Base-by-base conservation (phyloP, 2,113 vertebrate species). In the Lanius collurio region DNA sequence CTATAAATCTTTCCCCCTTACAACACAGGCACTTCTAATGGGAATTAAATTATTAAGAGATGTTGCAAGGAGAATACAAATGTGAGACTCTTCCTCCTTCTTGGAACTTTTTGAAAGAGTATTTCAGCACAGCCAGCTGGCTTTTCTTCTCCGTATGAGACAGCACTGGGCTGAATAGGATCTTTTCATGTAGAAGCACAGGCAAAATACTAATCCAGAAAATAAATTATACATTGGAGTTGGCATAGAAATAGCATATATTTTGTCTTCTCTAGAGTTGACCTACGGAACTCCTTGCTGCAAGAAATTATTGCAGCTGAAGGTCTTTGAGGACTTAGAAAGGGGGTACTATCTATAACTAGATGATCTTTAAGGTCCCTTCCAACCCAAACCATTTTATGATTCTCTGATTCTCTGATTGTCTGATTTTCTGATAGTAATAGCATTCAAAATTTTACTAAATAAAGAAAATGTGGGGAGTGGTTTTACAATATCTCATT, bases 31-130 rank as follows among this genome's bases (percentile, higher is more conserved):
- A 96, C 96, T 97, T 98, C 98, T 98, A 98, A 98, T 98, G 98
- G 98, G 97, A 98, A 98, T 98, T 98, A 98, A 98, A 98, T 98
- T 98, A 98, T 98, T 98, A 98, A 98, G 98, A 97, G 95, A 89
- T 83, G 90, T 97, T 93, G 97, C 97, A 97, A 98, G 98, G 98
- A 97, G 98, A 98, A 98, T 98, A 97, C 96, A 98, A 98, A 98
- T 98, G 97, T 97, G 94, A 95, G 95, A 62, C 65, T 92, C 64
- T 96, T 93, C 88, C 93, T 97, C 89, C 70, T 95, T 83, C 94
- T 87, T 95, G 91, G 96, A 94, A 93, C 95, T 95, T 90, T 95
- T 92, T 94, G 81, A 93, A 97, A 94, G 95, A 86, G 78, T 71
- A 81, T 94, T 92, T 93, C 71, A 97, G 89, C 92, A 50, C 37